Conservation (phyloP, 2,888 invertebrate genomes). For the Chouioia cunea region DNA sequence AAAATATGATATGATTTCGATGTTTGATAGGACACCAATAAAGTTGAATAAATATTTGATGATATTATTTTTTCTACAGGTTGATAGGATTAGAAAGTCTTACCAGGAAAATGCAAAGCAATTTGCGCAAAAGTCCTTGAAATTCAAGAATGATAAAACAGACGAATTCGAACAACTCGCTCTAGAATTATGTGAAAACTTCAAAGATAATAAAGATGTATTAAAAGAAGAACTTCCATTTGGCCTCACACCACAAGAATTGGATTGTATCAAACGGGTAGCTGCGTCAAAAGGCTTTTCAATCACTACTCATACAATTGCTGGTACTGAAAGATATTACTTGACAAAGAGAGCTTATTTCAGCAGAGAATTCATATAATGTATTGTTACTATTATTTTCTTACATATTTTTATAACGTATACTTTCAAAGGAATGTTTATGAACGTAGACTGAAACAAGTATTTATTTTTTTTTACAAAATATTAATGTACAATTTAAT, state of each 20-base stretch:
- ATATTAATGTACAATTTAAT: no score
- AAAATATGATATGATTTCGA: no score
- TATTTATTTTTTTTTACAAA: no score
- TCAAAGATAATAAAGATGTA: slow-evolving; percentile 68
- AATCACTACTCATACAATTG: slow-evolving; percentile 60
- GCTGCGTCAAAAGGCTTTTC: slow-evolving; percentile 70
- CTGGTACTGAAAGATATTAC: slow-evolving; percentile 55
- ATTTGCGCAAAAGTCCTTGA: slow-evolving; percentile 39
- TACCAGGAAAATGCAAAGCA: slow-evolving; percentile 67
- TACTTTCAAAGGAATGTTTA: no score
- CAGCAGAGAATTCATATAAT: not conserved
- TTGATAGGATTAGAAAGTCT: slow-evolving; percentile 53
- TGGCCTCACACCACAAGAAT: slow-evolving; percentile 69
- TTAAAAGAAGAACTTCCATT: slow-evolving; percentile 70
- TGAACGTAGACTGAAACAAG: no score
- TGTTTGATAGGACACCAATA: no score
- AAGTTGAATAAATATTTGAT: not conserved
- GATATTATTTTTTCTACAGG: slow-evolving; percentile 15
- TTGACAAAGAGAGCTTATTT: slow-evolving; percentile 23
- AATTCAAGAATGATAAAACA: slow-evolving; percentile 1
- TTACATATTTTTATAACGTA: no score
- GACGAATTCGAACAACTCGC: slow-evolving; percentile 65
- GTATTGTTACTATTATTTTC: no score
- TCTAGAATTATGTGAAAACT: slow-evolving; percentile 68
- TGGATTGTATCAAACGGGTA: slow-evolving; percentile 68